Evolutionary conservation across 2,113 vertebrate genomes (phyloP).

Genomic region (Romanogobio albipinnatus): DNA sequence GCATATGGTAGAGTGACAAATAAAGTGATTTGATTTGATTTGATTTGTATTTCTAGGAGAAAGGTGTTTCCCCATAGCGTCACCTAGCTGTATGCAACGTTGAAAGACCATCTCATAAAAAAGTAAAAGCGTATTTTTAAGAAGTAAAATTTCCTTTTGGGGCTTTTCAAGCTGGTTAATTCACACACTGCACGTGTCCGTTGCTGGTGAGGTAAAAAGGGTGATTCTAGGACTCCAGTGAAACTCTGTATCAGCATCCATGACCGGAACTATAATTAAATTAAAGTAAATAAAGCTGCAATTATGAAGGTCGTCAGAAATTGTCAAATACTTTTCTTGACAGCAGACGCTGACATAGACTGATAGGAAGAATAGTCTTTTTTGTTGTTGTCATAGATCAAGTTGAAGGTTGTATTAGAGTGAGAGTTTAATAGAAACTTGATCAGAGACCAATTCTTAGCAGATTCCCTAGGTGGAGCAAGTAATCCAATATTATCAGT

Average conservation of each 20-base stretch:
- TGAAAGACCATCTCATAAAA: neutral
- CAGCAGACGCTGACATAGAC: neutral
- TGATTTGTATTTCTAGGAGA: no score
- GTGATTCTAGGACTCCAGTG: neutral
- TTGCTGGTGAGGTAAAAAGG: no score
- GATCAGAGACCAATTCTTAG: neutral
- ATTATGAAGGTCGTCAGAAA: no score
- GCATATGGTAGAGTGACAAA: no score
- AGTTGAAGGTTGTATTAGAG: neutral
- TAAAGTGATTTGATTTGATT: no score
- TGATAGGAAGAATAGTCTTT: neutral
- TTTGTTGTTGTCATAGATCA: neutral
- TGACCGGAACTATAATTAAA: neutral
- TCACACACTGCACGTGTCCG: neutral
- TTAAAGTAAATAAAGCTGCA: neutral
- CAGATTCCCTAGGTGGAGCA: slow-evolving; percentile 36
- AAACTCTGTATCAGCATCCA: neutral
- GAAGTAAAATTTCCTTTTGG: neutral
- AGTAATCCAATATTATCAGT: slow-evolving; percentile 29
- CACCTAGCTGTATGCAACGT: no score
- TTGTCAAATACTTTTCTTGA: neutral
- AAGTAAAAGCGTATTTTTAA: neutral
- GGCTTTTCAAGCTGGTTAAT: neutral
- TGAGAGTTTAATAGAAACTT: neutral
- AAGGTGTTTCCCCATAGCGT: no score